Conservation (phyloP, 2,113 vertebrate species). For the Zeus faber region DNA sequence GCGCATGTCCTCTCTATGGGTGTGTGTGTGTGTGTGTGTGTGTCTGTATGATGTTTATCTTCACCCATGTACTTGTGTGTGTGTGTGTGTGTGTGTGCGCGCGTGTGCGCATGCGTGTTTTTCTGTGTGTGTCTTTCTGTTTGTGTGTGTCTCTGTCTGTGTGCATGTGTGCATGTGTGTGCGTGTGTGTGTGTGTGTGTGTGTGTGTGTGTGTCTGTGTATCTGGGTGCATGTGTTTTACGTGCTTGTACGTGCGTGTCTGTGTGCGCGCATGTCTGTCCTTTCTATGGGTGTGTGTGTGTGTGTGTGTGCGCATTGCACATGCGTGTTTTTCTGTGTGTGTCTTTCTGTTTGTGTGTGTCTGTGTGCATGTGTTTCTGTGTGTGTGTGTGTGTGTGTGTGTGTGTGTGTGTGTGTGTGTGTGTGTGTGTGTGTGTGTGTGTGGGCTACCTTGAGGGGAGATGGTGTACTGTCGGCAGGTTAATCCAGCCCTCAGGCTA, state of each 20-base stretch:
- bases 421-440: slow-evolving; percentile 8
- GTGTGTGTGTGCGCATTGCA: not conserved
- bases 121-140: not conserved
- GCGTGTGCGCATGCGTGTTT: not conserved
- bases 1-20: not conserved
- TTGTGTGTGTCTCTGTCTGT: not conserved
- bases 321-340: not conserved
- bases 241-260: not conserved
- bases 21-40: slow-evolving; percentile 10
- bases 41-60: slow-evolving; percentile 50
- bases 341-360: not conserved
- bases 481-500: slow-evolving; percentile 72
- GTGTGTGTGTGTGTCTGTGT: slow-evolving; percentile 6
- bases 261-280: not conserved
- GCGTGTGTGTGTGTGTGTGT: slow-evolving; percentile 5
- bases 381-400: slow-evolving; percentile 1
- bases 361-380: slow-evolving; percentile 11
- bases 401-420: slow-evolving; percentile 2
- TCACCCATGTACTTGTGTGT: too few species aligned
- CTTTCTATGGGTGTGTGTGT: too few species aligned
- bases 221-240: not conserved
- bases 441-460: slow-evolving; percentile 41
- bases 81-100: slow-evolving; percentile 26
- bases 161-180: not conserved
- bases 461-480: slow-evolving; percentile 54